phyloP scores from a whole-genome alignment of 1,140 invertebrate species.

The Listronotus bonariensis region DNA sequence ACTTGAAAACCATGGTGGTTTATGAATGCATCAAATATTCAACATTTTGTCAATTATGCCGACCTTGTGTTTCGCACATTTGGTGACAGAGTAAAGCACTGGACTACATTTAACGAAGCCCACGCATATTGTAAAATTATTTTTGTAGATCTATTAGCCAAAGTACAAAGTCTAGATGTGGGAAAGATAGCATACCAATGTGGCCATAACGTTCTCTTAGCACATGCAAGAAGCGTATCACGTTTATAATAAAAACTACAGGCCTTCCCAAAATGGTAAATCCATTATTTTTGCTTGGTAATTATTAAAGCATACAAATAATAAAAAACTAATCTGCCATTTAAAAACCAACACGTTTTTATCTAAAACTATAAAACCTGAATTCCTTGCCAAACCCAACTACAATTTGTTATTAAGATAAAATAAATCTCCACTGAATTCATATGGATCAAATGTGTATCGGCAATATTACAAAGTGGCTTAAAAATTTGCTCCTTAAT shows the following conservation, averaged over 20 bases:
- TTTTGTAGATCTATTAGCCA: neutral
- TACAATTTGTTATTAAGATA: no score
- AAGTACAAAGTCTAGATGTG: neutral
- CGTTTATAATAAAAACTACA: neutral
- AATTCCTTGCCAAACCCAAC: no score
- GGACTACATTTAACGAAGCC: neutral
- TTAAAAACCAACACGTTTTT: no score
- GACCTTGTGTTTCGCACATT: no score
- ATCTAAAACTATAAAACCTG: no score
- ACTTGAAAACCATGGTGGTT: neutral
- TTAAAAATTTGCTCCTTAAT: no score
- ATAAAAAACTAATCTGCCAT: no score
- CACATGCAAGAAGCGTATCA: neutral
- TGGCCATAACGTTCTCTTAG: neutral
- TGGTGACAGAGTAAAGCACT: neutral
- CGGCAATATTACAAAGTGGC: no score
- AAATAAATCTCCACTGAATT: no score
- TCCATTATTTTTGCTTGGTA: no score
- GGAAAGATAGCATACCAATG: neutral
- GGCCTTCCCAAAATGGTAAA: neutral
- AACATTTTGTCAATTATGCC: constrained; percentile 1
- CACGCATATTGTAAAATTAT: constrained; percentile 2
- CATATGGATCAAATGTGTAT: no score
- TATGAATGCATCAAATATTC: neutral
- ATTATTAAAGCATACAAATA: no score